Evolutionary conservation across 2,113 vertebrate genomes (phyloP).

Genomic region (Chloropsis hardwickii): DNA sequence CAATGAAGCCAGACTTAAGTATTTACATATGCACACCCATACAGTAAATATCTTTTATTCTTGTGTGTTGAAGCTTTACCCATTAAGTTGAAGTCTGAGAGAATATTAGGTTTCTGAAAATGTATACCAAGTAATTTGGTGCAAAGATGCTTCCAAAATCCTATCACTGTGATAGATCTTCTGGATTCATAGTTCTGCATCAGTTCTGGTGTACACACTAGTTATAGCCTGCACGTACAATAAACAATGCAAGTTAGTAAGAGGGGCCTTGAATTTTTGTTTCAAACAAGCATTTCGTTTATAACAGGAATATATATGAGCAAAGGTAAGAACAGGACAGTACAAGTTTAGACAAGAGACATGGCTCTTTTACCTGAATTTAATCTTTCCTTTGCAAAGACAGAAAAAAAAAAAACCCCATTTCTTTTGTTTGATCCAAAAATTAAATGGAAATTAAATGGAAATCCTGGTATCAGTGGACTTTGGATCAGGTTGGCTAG

Average conservation of each 20-base stretch:
- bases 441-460: background rate
- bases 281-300: background rate
- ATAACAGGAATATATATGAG: background rate
- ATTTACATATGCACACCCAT: background rate
- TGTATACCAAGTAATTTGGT: background rate
- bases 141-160: background rate
- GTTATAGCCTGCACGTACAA: background rate
- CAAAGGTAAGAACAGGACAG: background rate
- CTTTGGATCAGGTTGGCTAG: background rate
- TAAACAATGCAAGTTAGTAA: constrained; percentile 17
- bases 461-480: background rate
- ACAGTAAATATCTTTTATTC: background rate
- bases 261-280: background rate
- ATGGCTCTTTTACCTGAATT: background rate
- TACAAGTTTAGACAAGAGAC: background rate
- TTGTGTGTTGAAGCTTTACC: background rate
- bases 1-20: background rate
- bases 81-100: background rate
- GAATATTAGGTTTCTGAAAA: background rate
- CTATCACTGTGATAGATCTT: background rate
- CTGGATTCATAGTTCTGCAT: background rate
- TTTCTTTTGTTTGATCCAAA: background rate
- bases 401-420: background rate
- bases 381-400: background rate
- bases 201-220: background rate